phyloP scores from a whole-genome alignment of 2,888 invertebrate genomes.

The Pammene aurita region DNA sequence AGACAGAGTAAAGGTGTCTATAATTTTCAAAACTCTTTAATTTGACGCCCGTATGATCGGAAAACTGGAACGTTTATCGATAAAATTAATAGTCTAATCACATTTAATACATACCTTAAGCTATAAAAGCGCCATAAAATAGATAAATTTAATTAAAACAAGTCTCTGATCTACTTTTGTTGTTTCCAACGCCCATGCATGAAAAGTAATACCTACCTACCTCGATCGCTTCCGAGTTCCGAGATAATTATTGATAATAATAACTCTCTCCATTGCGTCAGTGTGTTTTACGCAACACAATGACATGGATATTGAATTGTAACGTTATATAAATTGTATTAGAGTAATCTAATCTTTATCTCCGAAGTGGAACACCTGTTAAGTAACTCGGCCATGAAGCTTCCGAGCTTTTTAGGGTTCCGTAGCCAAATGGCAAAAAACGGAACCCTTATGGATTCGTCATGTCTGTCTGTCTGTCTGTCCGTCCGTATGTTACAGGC shows the following conservation, averaged over 20 bases:
- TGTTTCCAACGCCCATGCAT: conserved; percentile 24
- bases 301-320: conserved; percentile 39
- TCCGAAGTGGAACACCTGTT: conserved; percentile 27
- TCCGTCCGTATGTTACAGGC: too few species aligned
- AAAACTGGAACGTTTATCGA: too few species aligned
- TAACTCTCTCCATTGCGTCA: conserved; percentile 41
- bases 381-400: conserved; percentile 5
- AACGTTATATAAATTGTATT: conserved; percentile 33
- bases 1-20: too few species aligned
- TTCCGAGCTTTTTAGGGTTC: not conserved
- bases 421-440: too few species aligned
- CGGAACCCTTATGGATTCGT: too few species aligned
- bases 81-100: too few species aligned
- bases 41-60: too few species aligned
- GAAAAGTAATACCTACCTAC: conserved; percentile 35
- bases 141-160: conserved; percentile 6
- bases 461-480: too few species aligned
- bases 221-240: conserved; percentile 38
- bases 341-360: conserved; percentile 26
- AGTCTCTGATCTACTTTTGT: not conserved
- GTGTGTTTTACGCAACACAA: conserved; percentile 38
- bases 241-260: conserved; percentile 39
- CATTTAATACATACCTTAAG: not conserved
- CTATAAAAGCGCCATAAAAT: conserved; percentile 5
- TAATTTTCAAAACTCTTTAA: too few species aligned